Conservation (phyloP, 2,113 vertebrate genomes). For the Mesocricetus auratus region DNA sequence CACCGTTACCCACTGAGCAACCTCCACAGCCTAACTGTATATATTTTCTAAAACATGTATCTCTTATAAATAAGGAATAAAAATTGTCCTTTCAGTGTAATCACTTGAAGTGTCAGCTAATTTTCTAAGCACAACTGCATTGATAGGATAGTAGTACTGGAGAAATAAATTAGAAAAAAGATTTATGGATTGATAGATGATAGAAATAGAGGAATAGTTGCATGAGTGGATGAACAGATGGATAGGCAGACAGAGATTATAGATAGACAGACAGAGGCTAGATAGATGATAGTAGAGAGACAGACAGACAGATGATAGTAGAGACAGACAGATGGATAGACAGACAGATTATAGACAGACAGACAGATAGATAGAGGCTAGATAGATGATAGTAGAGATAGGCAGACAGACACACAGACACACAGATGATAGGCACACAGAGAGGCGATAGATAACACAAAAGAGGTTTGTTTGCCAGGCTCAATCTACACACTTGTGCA, state of each 20-base stretch:
- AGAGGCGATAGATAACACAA: background rate
- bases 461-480: background rate
- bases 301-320: background rate
- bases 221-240: too few relatives aligned
- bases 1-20: background rate
- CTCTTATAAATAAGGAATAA: conserved; percentile 36
- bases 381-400: background rate
- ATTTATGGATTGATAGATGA: background rate
- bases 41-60: background rate
- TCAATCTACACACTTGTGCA: background rate
- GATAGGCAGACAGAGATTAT: background rate
- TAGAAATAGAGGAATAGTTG: background rate
- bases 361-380: too few relatives aligned
- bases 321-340: background rate
- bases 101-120: background rate
- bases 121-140: background rate
- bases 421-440: background rate
- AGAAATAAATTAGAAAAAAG: conserved; percentile 9
- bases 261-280: background rate
- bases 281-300: background rate
- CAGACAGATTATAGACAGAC: background rate
- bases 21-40: background rate
- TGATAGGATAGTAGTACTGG: background rate
- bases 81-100: conserved; percentile 10
- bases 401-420: background rate